Conservation (phyloP, 1,140 invertebrate genomes). For the Micrasema longulum region DNA sequence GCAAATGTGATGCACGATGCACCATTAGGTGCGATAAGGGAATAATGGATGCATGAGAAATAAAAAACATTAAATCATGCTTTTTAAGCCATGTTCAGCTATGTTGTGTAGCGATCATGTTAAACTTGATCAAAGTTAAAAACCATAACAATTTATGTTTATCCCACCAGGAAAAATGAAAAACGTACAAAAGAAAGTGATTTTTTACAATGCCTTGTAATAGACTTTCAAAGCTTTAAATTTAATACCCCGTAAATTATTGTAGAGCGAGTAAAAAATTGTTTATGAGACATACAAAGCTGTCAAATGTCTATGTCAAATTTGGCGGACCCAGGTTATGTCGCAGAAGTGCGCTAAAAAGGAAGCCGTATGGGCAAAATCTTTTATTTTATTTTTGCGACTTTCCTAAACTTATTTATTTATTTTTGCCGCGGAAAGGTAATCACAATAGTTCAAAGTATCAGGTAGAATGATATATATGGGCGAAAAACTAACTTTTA, state of each 20-base stretch:
- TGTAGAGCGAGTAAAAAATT: slow-evolving; percentile 1
- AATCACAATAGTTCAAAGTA: slow-evolving; percentile 3
- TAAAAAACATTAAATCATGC: too few species aligned
- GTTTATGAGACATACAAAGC: slow-evolving; percentile 11
- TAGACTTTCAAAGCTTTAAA: too few species aligned
- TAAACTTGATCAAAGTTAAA: too few species aligned
- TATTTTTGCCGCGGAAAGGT: slow-evolving; percentile 13
- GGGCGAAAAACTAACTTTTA: slow-evolving; percentile 5
- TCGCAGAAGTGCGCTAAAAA: slow-evolving; percentile 29
- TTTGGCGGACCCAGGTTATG: slow-evolving; percentile 29
- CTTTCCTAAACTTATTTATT: slow-evolving; percentile 17
- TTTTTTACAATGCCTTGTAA: too few species aligned
- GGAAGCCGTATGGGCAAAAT: slow-evolving; percentile 32
- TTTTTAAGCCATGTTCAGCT: too few species aligned
- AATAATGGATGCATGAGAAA: too few species aligned
- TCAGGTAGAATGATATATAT: not conserved
- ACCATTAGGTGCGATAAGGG: too few species aligned
- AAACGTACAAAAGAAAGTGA: too few species aligned
- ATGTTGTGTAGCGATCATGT: too few species aligned
- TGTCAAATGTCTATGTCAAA: slow-evolving; percentile 36
- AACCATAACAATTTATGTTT: too few species aligned
- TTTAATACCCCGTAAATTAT: not conserved
- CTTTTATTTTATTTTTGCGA: slow-evolving; percentile 15
- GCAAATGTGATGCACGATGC: too few species aligned
- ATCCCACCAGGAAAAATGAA: too few species aligned